A percentile compares a stretch with the other conserved stretches of the same genome.
Conservation (phyloP, 2,888 invertebrate species). For the Chalcis sispes region DNA sequence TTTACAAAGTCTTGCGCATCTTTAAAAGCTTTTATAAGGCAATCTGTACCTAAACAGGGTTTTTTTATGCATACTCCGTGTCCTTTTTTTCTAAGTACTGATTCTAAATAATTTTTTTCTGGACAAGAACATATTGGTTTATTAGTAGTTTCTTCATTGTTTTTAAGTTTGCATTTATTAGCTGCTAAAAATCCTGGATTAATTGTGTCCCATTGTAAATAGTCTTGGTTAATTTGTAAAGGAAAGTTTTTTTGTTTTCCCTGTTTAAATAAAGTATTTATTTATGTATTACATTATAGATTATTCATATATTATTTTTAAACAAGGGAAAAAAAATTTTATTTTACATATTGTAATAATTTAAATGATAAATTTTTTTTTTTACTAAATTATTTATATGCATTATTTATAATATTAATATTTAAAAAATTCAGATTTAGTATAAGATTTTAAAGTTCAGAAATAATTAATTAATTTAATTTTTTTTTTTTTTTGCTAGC, state of each 20-base stretch:
- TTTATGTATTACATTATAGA: too few relatives aligned
- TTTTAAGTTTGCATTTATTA: constrained; percentile 39
- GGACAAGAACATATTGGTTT: constrained; percentile 58
- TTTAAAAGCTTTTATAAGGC: constrained; percentile 66
- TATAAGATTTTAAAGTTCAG: too few relatives aligned
- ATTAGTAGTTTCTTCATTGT: constrained; percentile 8
- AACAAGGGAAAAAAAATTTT: too few relatives aligned
- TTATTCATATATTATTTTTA: too few relatives aligned
- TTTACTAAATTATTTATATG: neutral
- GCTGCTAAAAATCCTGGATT: constrained; percentile 41
- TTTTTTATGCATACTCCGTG: constrained; percentile 60
- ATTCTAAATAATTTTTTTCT: constrained; percentile 55
- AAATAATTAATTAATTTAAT: constrained; percentile 3
- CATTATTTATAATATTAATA: too few relatives aligned
- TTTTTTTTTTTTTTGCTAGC: neutral
- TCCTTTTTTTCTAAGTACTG: constrained; percentile 32
- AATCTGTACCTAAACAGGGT: constrained; percentile 65
- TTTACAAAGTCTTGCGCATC: constrained; percentile 71
- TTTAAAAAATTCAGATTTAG: neutral
- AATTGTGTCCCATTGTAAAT: constrained; percentile 16
- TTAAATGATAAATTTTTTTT: neutral
- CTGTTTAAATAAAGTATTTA: neutral
- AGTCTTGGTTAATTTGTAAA: constrained; percentile 6
- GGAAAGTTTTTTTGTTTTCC: constrained; percentile 12
- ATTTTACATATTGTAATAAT: neutral